Evolutionary conservation across 2,113 vertebrate species (phyloP).

Genomic region (Dromaius novaehollandiae): DNA sequence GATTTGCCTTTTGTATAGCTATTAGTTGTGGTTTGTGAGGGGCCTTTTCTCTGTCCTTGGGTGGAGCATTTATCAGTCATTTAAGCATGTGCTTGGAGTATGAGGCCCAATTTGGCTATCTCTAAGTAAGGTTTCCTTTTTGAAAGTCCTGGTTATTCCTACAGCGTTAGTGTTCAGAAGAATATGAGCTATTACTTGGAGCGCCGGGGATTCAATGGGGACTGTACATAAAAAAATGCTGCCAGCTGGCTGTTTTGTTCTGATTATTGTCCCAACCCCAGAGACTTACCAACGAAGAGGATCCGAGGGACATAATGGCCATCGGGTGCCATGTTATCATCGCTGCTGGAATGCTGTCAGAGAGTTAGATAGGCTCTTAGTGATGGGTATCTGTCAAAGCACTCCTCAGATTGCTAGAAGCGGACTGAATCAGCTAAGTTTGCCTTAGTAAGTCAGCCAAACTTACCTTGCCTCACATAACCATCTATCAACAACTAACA

Average conservation of each 20-base stretch:
- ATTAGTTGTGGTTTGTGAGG: background rate
- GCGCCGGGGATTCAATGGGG: background rate
- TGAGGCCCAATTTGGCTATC: background rate
- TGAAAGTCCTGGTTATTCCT: background rate
- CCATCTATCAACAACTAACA: background rate
- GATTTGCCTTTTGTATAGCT: background rate
- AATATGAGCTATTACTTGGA: background rate
- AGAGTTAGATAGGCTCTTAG: background rate
- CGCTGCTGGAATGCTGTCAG: constrained; percentile 71
- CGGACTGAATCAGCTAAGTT: background rate
- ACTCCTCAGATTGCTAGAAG: background rate
- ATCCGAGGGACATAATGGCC: constrained; percentile 80
- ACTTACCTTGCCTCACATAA: background rate
- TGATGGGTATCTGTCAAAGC: background rate
- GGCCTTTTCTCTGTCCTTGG: background rate
- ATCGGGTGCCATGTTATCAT: constrained; percentile 75
- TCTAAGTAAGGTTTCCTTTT: background rate
- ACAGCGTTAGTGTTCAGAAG: background rate
- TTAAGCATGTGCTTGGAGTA: too few relatives aligned
- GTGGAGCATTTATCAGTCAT: background rate
- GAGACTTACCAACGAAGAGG: constrained; percentile 79
- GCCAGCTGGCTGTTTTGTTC: background rate
- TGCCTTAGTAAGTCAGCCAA: background rate
- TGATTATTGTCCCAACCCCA: background rate
- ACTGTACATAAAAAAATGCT: background rate